These are phyloP conservation scores for Apogon hyalosoma DNA, from an alignment of 2,797 vertebrate genomes.

Conservation along the genomic window DNA sequence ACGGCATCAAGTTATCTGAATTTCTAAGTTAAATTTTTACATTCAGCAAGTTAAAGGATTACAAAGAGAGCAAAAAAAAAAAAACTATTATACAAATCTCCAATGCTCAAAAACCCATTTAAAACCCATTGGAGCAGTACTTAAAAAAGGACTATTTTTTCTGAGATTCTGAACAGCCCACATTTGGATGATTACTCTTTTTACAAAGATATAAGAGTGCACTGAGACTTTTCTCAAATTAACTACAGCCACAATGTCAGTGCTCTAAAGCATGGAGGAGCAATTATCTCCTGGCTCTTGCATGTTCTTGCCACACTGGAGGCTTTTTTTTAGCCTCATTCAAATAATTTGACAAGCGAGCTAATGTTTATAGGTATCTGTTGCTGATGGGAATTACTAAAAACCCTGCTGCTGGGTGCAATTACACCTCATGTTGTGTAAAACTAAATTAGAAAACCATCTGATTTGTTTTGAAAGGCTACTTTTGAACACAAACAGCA, in stretches of 20 bases:
- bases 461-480: conserved; percentile 49
- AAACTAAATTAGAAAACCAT: conserved; percentile 44
- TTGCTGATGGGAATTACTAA: conserved; percentile 18
- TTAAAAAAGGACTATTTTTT: background rate
- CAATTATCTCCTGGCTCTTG: conserved; percentile 5
- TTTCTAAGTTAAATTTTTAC: background rate
- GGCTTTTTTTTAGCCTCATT: conserved; percentile 3
- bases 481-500: conserved; percentile 44
- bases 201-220: background rate
- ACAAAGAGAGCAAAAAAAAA: background rate
- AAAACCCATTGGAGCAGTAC: background rate
- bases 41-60: background rate
- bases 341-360: conserved; percentile 13
- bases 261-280: background rate
- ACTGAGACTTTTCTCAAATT: conserved; percentile 13
- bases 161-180: background rate
- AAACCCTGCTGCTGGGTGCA: conserved; percentile 43
- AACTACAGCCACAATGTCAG: background rate
- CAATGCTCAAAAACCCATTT: background rate
- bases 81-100: background rate
- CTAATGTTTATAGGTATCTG: conserved; percentile 40
- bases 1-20: background rate
- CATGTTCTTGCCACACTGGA: background rate
- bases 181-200: background rate
- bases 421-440: conserved; percentile 55